Base-by-base conservation (phyloP, 2,113 vertebrate species). In the Indicator maculatus region DNA sequence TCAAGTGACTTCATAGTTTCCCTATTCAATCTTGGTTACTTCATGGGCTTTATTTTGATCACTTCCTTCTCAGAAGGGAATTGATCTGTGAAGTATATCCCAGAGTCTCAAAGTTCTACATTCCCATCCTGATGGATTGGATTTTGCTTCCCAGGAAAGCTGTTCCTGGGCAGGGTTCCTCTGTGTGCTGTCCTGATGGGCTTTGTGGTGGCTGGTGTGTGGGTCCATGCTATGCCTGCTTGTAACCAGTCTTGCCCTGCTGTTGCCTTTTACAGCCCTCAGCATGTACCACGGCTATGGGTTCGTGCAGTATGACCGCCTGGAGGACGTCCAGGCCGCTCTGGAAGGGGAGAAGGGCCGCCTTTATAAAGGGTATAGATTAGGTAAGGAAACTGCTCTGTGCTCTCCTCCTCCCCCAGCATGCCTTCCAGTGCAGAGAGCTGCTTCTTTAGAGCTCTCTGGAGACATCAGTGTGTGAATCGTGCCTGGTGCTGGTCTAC, bases 291-390 rank as follows among this genome's bases (percentile, higher is more conserved):
- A 97, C 97, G 98, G 98, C 94, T 98, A 97, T 96, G 98, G 98
- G 98, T 98, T 98, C 98, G 98, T 99, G 97, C 98, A 98, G 97
- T 99, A 98, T 98, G 98, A 98, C 84, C 98, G 97, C 83, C 78
- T 98, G 94, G 98, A 98, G 96, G 98, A 99, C 86, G 98, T 98
- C 33, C 98, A 99, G 97, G 98, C 98, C 89, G 98, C 97, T 98
- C 98, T 98, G 98, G 97, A 98, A 96, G 98, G 98, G 97, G 97
- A 98, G 97, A 99, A 98, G 76, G 98, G 98, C 97, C 98, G 98
- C 95, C 97, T 98, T 98, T 99, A 98, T 98, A 98, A 98, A 98
- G 97, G 98, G 97, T 98, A 98, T 98, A 98, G 98, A 98, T 98
- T 99, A 99, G 98, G 98, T 98, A 98, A 98, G 98, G 81, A 94